Evolutionary conservation across 2,113 vertebrate species (phyloP), one percentile per base, ranked within the genome.

Genomic region (Misgurnus anguillicaudatus): DNA sequence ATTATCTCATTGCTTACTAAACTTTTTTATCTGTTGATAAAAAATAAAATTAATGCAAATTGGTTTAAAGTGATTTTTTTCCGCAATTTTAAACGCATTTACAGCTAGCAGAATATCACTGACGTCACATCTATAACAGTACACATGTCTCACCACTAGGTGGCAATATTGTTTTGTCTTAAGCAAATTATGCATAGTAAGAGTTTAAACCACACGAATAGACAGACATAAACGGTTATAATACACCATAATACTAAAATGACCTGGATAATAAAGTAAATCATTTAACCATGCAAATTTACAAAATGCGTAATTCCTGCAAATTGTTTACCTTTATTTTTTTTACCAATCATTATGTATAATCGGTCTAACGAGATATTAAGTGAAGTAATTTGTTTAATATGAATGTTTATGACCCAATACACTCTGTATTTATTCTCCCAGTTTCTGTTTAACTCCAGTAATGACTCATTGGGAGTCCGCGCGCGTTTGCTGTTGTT

Each of bases 91-190:
- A 31, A n/a, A 31, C 24, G 24, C 24, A 3, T 31, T 31, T 3
- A 31, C 24, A 31, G 24, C 24, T 3, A 31, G 24, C 24, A 31
- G 24, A 2, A 31, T 31, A 31, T 31, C 24, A 31, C 24, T 31
- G 24, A 31, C 1, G 24, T 31, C 24, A 31, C 24, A 31, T 31
- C 2, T 31, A 31, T 31, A 31, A n/a, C 17, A 57, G 16, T 9
- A n/a, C 5, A 61, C 21, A 31, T 57, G 14, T 17, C 24, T 78
- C 42, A 77, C 57, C 82, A 84, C 83, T 70, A 81, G 83, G 75
- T 81, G 83, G 79, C 14, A 36, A 42, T 66, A 73, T 74, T 31
- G 67, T 31, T 41, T 75, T 69, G 47, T 47, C 5, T 17, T 73
- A 5, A 19, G 9, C 0, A 5, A 31, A 7, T 9, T 45, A 10